Base-by-base conservation (phyloP, 1,140 invertebrate species). In the Ceratitis capitata region DNA sequence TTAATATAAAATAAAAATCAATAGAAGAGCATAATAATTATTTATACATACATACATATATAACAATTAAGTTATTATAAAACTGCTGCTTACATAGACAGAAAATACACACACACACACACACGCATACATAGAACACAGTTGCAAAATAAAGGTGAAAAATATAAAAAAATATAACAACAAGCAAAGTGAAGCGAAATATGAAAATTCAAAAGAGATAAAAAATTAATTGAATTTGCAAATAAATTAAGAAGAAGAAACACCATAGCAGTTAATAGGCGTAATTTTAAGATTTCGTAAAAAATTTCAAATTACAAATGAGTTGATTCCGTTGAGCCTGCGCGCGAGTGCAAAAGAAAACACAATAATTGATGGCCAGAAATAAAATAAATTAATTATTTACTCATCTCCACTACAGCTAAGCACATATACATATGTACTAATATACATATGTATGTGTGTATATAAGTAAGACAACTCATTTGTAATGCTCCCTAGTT, bases 261-360 rank as follows among this genome's bases (percentile, higher is more conserved):
- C 12, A 47, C 12, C 5, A 47, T n/a, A n/a, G 9, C 4, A 64
- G 45, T 12, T 47, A 78, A 23, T 45, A 19, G 39, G 39, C 69
- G 69, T 78, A 78, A 78, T 45, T 78, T 78, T 78, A 78, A 78
- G 69, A 78, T 78, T 78, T 78, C 39, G 39, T n/a, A 69, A 78
- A 78, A 45, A 35, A 78, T 26, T 78, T 78, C 69, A 9, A 78
- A 45, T 78, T 78, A 47, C 69, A 78, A 78, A 78, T 78, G 69
- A 78, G 69, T 78, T 45, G 69, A 26, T 78, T 23, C n/a, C 61
- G 39, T 39, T 32, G 51, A n/a, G 51, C n/a, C n/a, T n/a, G n/a
- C n/a, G n/a, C n/a, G n/a, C n/a, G n/a, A n/a, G n/a, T n/a, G n/a
- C n/a, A n/a, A n/a, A n/a, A 56, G 51, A 56, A 23, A 14, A n/a